These are phyloP conservation scores for Lacerta viridis DNA, from an alignment of 2,797 vertebrate species.

Conservation along the genomic window DNA sequence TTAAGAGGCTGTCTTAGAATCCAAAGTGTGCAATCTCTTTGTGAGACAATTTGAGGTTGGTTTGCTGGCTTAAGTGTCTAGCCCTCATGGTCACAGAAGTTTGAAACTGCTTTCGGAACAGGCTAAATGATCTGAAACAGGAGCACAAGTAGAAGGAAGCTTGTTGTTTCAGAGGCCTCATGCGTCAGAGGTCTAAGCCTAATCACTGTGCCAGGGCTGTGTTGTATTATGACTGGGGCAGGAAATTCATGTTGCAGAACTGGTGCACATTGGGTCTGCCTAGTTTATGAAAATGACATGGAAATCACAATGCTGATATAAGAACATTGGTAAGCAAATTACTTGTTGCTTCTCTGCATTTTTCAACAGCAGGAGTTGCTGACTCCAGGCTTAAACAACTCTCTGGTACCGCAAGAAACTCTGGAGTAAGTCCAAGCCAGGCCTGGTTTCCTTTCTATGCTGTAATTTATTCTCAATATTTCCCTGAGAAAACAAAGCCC, in stretches of 20 bases:
- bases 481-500: conserved; percentile 67
- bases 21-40: not conserved
- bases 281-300: not conserved
- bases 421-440: conserved; percentile 52
- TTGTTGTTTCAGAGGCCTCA: not conserved
- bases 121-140: not conserved
- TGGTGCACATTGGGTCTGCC: no score
- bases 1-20: not conserved
- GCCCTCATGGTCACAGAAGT: not conserved
- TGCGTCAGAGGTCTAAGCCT: no score
- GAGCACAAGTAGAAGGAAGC: not conserved
- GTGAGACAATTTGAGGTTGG: not conserved
- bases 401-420: conserved; percentile 18
- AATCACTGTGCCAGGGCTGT: not conserved
- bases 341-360: not conserved
- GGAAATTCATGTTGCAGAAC: not conserved
- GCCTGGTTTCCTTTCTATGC: conserved; percentile 51
- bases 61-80: not conserved
- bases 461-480: conserved; percentile 66
- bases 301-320: not conserved
- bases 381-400: not conserved
- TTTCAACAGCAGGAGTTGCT: not conserved
- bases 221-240: not conserved
- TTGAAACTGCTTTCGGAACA: not conserved
- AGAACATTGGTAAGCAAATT: not conserved